Evolutionary conservation across 2,797 vertebrate species (phyloP), one percentile per base, ranked within the genome.

Genomic region (Rhinatrema bivittatum): DNA sequence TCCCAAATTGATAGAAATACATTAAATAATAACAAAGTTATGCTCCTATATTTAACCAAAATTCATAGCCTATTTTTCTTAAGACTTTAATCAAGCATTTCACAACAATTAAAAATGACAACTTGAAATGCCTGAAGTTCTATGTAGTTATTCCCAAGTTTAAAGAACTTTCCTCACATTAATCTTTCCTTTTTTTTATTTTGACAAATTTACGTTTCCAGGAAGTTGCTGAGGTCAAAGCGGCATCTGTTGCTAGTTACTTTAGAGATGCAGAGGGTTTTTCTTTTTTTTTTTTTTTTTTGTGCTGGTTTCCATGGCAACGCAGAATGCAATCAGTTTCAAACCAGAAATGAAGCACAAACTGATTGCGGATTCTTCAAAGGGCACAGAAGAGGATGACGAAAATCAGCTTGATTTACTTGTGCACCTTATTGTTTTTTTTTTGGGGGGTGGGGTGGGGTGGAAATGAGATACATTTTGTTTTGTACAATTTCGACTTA

Each of bases 181-280:
- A 86, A 87, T 87, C 83, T 89, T 81, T 86, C 84, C 63, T 82
- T 82, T 82, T n/a, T 85, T 81, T 80, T 85, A 86, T 89, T 90
- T 90, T 91, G 89, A 92, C 88, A 91, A 91, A 90, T 90, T 86
- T 75, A 71, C 60, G 72, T 89, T 91, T 91, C 84, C 90, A 91
- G 90, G 88, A 91, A 93, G 90, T 77, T 75, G 79, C 84, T 88
- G 83, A 88, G 90, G 89, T 93, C 89, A 91, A 73, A 48, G 49
- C 75, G 62, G 87, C 90, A 93, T 92, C 90, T 92, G 90, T 89
- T 91, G 89, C 72, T 90, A 78, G 85, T 93, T 93, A 91, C 70
- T 74, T 73, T 53, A 72, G 72, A 78, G 76, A 81, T 83, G 80
- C 74, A 76, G 71, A 69, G 71, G 66, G n/a, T n/a, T n/a, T n/a